phyloP scores from a whole-genome alignment of 2,888 invertebrate species.

The Ceraclea dissimilis region DNA sequence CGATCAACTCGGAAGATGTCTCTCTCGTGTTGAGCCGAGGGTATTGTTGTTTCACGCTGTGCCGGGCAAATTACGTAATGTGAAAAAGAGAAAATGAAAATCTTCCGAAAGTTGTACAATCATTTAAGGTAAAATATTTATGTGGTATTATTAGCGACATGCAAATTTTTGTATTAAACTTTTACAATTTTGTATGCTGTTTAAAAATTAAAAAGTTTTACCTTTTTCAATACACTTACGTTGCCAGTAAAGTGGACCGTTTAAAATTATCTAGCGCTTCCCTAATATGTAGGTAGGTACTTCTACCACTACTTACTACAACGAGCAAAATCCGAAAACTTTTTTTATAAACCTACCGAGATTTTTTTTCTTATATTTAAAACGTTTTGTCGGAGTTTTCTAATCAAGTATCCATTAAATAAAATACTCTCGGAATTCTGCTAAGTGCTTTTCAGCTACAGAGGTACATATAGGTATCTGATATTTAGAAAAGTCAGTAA shows the following conservation, averaged over 20 bases:
- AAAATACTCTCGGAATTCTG: no score
- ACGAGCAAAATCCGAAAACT: no score
- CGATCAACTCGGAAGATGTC: background rate
- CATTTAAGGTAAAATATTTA: background rate
- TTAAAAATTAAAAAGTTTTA: background rate
- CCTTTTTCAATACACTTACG: background rate
- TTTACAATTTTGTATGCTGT: slow-evolving; percentile 6
- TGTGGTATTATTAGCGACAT: background rate
- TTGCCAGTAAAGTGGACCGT: background rate
- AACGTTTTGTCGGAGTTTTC: no score
- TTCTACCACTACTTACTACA: no score
- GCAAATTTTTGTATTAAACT: slow-evolving; percentile 14
- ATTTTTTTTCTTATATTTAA: no score
- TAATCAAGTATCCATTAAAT: no score
- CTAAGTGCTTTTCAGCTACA: no score
- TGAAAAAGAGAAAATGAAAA: background rate
- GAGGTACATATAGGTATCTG: no score
- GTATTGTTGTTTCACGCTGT: background rate
- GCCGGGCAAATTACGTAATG: background rate
- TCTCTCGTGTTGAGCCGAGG: background rate
- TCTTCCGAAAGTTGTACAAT: background rate
- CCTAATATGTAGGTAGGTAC: background rate
- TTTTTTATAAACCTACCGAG: no score
- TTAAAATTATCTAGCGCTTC: background rate
- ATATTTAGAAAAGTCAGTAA: no score